Evolutionary conservation across 2,888 invertebrate species (phyloP).

Genomic region (Tinea semifulvella): DNA sequence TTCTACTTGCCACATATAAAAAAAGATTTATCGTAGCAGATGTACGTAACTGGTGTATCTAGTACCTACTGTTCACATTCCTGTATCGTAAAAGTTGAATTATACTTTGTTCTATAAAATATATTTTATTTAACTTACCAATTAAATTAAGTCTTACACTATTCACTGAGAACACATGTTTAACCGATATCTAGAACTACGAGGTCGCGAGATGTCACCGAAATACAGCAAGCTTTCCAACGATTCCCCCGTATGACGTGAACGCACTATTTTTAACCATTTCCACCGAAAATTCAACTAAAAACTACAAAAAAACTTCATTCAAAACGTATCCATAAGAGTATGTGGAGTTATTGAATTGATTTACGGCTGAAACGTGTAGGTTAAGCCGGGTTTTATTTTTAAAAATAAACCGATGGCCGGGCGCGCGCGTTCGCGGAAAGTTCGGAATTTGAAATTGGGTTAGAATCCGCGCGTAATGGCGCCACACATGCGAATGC

Average conservation of each 20-base stretch:
- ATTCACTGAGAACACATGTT: background rate
- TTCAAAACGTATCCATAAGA: background rate
- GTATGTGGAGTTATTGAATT: background rate
- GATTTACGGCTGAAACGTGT: background rate
- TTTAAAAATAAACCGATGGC: conserved; percentile 49
- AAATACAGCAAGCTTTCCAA: conserved; percentile 33
- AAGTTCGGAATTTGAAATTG: conserved; percentile 58
- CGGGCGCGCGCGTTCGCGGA: conserved; percentile 46
- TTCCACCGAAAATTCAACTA: conserved; percentile 1
- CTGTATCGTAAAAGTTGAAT: too few relatives aligned
- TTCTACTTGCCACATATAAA: too few relatives aligned
- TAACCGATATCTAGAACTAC: conserved; percentile 15
- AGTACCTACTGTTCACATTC: too few relatives aligned
- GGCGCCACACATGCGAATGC: conserved; percentile 9
- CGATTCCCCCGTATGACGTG: conserved; percentile 24
- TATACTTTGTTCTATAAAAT: too few relatives aligned
- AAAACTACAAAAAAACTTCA: background rate
- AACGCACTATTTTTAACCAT: conserved; percentile 37
- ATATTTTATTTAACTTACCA: background rate
- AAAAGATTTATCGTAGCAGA: too few relatives aligned
- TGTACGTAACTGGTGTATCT: too few relatives aligned
- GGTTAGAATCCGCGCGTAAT: conserved; percentile 59
- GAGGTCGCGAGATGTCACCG: conserved; percentile 43
- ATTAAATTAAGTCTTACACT: background rate
- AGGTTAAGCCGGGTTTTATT: conserved; percentile 30